Base-by-base conservation (phyloP, 2,113 vertebrate species). In the Probosciger aterrimus region DNA sequence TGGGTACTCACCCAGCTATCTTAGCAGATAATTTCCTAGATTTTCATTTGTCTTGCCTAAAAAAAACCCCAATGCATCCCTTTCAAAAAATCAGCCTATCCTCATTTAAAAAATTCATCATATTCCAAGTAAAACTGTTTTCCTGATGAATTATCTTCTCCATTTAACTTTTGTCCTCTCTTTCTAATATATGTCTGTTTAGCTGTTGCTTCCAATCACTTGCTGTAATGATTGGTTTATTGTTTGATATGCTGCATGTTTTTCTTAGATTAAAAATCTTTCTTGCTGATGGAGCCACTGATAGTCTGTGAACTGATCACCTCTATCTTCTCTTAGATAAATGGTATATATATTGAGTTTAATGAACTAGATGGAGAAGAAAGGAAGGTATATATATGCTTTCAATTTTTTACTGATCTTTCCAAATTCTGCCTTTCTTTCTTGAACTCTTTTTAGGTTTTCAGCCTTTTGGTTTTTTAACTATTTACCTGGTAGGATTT, bases 1-100 rank as follows among this genome's bases (percentile, higher is more conserved):
- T 30, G 28, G 14, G 2, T 23, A 2, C 17, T n/a, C 27, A 44
- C 15, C 7, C 18, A 14, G 8, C 73, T 53, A 14, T 6, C 33
- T 27, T 44, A 55, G 16, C 25, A 57, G 12, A 59, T 37, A 8
- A 23, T 63, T 57, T 91, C 33, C 41, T 14, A 67, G 7, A 23
- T 4, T 67, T 70, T 17, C 50, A 4, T 33, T 81, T 31, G 25
- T 23, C 81, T 65, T 65, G 12, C 9, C 24, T 89, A 22, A 81
- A 76, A 57, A 57, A 37, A 1, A 0, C 25, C 0, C 27, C 9
- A 59, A 18, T 5, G 14, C 6, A n/a, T 5, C 3, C 12, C 6
- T 82, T 70, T 30, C 10, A 49, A n/a, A 75, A 84, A 84, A 55
- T 17, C 15, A 57, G 24, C 6, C 10, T 65, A 3, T 30, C 39